Conservation (phyloP, 2,113 vertebrate species). For the Myotis davidii region DNA sequence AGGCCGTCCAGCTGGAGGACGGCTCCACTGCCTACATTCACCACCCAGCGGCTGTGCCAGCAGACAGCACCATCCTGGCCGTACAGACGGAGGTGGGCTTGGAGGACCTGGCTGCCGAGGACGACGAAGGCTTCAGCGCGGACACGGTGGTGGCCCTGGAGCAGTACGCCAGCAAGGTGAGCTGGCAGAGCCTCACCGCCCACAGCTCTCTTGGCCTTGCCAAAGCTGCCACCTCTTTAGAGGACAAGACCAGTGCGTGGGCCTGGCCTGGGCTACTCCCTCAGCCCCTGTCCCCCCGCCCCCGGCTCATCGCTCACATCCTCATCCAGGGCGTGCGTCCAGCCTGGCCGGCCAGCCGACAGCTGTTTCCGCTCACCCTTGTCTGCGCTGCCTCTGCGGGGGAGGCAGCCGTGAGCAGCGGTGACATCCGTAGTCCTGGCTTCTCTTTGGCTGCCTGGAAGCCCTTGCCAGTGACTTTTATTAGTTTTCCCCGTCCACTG, state of each 20-base stretch:
- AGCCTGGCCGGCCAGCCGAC: background rate
- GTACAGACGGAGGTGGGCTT: constrained; percentile 84
- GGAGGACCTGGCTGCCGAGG: constrained; percentile 79
- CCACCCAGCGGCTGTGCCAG: constrained; percentile 77
- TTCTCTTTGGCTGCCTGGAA: background rate
- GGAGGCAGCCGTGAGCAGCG: background rate
- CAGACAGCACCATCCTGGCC: constrained; percentile 82
- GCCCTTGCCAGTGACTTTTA: background rate
- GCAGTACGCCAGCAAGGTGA: constrained; percentile 85
- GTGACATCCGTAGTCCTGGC: background rate
- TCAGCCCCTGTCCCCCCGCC: background rate
- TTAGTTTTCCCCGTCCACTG: background rate
- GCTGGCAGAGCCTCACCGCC: background rate
- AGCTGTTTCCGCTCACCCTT: background rate
- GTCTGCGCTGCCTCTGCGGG: background rate
- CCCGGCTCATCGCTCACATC: fast-evolving
- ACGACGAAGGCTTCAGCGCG: constrained; percentile 78
- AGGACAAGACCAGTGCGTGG: background rate
- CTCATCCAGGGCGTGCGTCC: background rate
- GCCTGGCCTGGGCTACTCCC: background rate
- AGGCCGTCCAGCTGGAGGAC: constrained; percentile 88
- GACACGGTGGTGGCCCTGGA: constrained; percentile 83
- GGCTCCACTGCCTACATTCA: constrained; percentile 90
- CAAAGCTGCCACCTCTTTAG: background rate
- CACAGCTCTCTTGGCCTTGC: background rate